A percentile compares a stretch with the other conserved stretches of the same genome.
These are phyloP conservation scores for Harpalus rubripes DNA, from an alignment of 2,888 invertebrate genomes.

Conservation along the genomic window DNA sequence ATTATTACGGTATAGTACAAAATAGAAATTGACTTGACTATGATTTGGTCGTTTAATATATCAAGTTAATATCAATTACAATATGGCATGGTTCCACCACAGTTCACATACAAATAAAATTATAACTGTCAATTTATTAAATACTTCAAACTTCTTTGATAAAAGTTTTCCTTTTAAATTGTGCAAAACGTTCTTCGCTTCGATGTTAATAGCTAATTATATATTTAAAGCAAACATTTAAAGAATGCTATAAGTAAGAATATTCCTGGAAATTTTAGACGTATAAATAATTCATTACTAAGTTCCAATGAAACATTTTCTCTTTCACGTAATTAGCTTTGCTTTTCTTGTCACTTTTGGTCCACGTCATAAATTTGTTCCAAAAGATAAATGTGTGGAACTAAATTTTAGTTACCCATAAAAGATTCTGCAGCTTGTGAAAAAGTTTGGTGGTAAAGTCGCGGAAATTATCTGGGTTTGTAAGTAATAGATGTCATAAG, in stretches of 20 bases:
- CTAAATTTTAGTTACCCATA: conserved; percentile 46
- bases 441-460: conserved; percentile 59
- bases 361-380: conserved; percentile 30
- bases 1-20: too few species aligned
- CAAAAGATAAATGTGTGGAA: conserved; percentile 43
- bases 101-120: neutral
- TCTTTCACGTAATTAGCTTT: conserved; percentile 22
- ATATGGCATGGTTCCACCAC: too few species aligned
- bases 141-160: neutral
- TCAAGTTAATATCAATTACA: too few species aligned
- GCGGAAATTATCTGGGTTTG: conserved; percentile 56
- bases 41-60: too few species aligned
- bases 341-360: conserved; percentile 1
- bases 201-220: neutral
- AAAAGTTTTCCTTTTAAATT: neutral
- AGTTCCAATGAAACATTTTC: conserved; percentile 1
- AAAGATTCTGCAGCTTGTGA: conserved; percentile 50
- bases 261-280: neutral
- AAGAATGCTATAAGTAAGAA: neutral
- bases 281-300: neutral
- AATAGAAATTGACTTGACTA: too few species aligned
- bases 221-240: conserved; percentile 7
- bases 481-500: conserved; percentile 64
- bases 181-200: neutral
- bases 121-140: neutral